Base-by-base conservation (phyloP, 1,140 invertebrate genomes). In the Drosophila punjabiensis region DNA sequence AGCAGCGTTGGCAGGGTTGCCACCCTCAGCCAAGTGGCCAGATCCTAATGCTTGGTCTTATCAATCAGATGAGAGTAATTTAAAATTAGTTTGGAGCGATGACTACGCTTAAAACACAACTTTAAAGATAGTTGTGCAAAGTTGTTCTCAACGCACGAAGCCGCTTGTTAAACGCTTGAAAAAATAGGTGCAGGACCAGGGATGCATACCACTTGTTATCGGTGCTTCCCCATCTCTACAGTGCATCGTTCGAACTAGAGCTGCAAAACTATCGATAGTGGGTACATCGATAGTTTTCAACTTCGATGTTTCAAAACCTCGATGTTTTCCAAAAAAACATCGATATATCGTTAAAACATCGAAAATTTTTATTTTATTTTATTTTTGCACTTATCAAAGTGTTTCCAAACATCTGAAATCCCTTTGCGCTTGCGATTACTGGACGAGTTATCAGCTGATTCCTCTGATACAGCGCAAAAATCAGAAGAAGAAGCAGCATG, bases 201-300 rank as follows among this genome's bases (percentile, higher is more conserved):
- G 16, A 58, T 33, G 14, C 14, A 48, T n/a, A 1, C 4, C 3
- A 14, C 4, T 5, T n/a, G 3, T 53, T 9, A 62, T 62, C 43
- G 43, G 30, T 53, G 7, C 16, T 39, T 28, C 18, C n/a, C 33
- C 66, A 48, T 41, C 65, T 20, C 69, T 64, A 8, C 8, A 24
- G 48, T 55, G 28, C 62, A 73, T 43, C 41, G 35, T 55, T 43
- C 35, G 41, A 55, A 48, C 41, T n/a, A n/a, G n/a, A n/a, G n/a
- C n/a, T n/a, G n/a, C n/a, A n/a, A n/a, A n/a, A n/a, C n/a, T n/a
- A n/a, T n/a, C n/a, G n/a, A n/a, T n/a, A n/a, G n/a, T n/a, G n/a
- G n/a, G n/a, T n/a, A n/a, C n/a, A n/a, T n/a, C n/a, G n/a, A n/a
- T n/a, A n/a, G n/a, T n/a, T n/a, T n/a, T n/a, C n/a, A n/a, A n/a